phyloP scores from a whole-genome alignment of 2,888 invertebrate genomes.

The Belgica antarctica region DNA sequence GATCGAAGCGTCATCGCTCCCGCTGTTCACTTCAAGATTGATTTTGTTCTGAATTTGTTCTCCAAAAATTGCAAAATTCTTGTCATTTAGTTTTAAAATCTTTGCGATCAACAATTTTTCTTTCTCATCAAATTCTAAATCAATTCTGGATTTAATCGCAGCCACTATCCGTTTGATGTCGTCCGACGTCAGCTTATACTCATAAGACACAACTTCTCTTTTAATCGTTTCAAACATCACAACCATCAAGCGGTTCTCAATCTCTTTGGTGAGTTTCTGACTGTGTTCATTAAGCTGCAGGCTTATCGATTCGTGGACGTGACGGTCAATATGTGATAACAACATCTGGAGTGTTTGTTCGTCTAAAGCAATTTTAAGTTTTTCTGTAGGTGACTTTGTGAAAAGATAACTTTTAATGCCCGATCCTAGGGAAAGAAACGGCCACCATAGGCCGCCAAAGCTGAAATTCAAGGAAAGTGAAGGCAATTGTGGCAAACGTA shows the following conservation, averaged over 20 bases:
- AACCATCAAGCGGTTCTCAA: not conserved
- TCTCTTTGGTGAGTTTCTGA: not conserved
- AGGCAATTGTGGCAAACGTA: constrained; percentile 14
- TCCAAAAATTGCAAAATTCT: too few species aligned
- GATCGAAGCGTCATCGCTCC: too few species aligned
- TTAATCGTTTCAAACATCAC: not conserved
- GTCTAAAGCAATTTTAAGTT: constrained; percentile 13
- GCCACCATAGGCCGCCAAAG: constrained; percentile 18
- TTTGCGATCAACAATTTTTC: too few species aligned
- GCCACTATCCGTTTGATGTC: constrained; percentile 25
- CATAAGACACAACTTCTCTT: not conserved
- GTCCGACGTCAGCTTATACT: constrained; percentile 22
- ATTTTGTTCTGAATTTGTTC: too few species aligned
- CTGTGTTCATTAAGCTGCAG: not conserved
- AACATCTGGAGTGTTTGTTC: constrained; percentile 18
- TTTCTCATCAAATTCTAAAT: not conserved
- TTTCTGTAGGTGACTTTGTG: not conserved
- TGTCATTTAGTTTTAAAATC: too few species aligned
- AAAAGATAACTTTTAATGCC: not conserved
- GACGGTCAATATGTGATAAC: constrained; percentile 5
- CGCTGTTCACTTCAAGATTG: too few species aligned
- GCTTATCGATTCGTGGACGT: constrained; percentile 12
- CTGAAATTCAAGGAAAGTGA: not conserved
- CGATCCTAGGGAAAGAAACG: not conserved
- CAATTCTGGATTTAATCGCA: not conserved